Base-by-base conservation (phyloP, 2,888 invertebrate genomes). In the Acanthosoma haemorrhoidale region DNA sequence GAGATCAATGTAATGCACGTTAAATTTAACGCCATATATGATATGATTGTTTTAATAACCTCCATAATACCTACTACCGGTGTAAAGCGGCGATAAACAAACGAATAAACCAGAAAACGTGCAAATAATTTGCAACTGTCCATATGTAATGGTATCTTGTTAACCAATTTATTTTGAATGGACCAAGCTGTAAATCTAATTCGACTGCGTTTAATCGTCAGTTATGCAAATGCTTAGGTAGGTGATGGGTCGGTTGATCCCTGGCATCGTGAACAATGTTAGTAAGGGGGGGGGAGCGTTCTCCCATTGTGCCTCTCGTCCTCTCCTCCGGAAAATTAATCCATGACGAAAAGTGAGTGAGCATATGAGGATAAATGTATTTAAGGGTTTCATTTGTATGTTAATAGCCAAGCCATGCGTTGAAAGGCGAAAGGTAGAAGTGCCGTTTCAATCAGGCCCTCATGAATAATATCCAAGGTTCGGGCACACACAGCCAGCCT, bases 341-440 rank as follows among this genome's bases (percentile, higher is more conserved):
- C 51, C 51, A 2, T 21, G 18, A 18, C 21, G 18, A 43, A 21
- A n/a, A 16, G 32, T 18, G 18, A 36, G 60, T 18, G 60, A 61
- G 36, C 61, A 61, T 61, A 61, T 21, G 61, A 61, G 32, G 32
- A 16, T 34, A 36, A 21, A 61, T 38, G 61, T 61, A 61, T 61
- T 61, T 61, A 61, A 61, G 36, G 61, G 36, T 61, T 61, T 61
- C 61, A 61, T 61, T 61, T 61, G 61, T 61, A 61, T 61, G 61
- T 61, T 61, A 61, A 61, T 61, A 21, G 61, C 34, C 6, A n/a
- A n/a, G n/a, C n/a, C n/a, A n/a, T n/a, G 1, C 34, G 38, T 21
- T 34, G n/a, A 61, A 21, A 36, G 61, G 11, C 8, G 3, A 18
- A 3, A 36, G 11, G 8, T 61, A 21, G 32, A 31, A 34, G 13